Evolutionary conservation across 1,140 invertebrate genomes (phyloP), one percentile per base, ranked within the genome.

Genomic region (Drosophila jambulina): DNA sequence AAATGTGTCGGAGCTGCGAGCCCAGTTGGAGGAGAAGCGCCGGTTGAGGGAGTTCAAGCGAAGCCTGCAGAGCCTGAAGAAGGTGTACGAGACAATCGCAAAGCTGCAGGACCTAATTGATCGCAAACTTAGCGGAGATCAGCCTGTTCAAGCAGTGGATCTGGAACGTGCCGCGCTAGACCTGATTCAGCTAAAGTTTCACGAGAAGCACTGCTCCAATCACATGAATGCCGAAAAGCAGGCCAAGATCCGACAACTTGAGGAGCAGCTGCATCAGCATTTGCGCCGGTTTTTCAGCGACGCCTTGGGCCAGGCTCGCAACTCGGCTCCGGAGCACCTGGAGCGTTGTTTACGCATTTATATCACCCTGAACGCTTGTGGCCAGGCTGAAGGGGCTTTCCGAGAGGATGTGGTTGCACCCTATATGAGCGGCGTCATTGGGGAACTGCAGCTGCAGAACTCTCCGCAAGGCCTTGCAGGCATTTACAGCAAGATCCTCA

Each of bases 401-500:
- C 94, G 95, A 61, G 95, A 95, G 68, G 94, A 96, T 91, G 94
- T 97, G 43, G 95, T 98, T 15, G 94, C 94, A 23, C 96, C 96
- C 17, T 94, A 95, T 51, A 94, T 98, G 93, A 94, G 95, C 75
- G 93, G 95, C 75, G 94, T 97, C 23, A 96, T 98, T n/a, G 95
- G 94, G 85, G 96, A 98, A 91, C 94, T 95, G 53, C 94, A 95
- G 65, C 93, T 98, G 48, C 95, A 96, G 81, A 95, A 94, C 81
- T 95, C 96, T 65, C 94, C 95, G n/a, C 94, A 95, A 72, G 96
- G 96, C 21, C 92, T 98, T 9, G 93, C 95, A 76, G 96, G 95
- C 67, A 95, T 98, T 79, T 98, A 96, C 93, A 91, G 94, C n/a
- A 95, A 95, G 93, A 94, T 97, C 40, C 91, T 98, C 32, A 93